Percentiles rank a stretch among this genome's conserved stretches.
phyloP scores from a whole-genome alignment of 1,140 invertebrate genomes.

The Venturia canescens region DNA sequence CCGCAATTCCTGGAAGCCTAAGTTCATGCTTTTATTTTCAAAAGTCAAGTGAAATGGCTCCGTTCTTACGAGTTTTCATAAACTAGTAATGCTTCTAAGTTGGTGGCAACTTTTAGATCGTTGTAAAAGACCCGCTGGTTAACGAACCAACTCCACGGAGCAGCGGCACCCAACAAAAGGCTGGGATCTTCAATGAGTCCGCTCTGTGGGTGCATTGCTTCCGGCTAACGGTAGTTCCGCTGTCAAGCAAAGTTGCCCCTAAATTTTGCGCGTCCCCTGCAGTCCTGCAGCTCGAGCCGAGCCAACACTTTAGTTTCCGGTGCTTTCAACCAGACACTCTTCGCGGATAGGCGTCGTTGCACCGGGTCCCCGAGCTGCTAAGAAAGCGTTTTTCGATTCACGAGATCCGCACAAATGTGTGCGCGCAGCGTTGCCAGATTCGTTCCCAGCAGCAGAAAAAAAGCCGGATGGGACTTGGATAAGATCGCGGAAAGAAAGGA shows the following conservation, averaged over 20 bases:
- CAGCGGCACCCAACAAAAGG: background rate
- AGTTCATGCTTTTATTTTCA: no score
- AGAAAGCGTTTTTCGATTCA: constrained; percentile 40
- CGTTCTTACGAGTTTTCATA: no score
- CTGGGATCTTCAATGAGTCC: background rate
- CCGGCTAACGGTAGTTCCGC: background rate
- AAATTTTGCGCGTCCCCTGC: background rate
- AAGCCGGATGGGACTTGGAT: background rate
- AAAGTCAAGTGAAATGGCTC: no score
- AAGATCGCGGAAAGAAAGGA: background rate
- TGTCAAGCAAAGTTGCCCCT: background rate
- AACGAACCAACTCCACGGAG: background rate
- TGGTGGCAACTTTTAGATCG: no score
- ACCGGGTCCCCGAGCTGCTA: no score
- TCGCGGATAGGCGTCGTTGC: no score
- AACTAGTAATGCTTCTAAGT: no score
- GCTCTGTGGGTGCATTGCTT: background rate
- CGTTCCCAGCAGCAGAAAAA: background rate
- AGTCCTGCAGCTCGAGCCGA: background rate
- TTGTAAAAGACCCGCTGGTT: no score
- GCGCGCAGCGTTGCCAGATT: background rate
- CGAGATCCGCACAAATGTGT: background rate
- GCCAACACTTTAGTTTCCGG: background rate
- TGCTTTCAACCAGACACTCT: background rate
- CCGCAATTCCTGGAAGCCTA: no score